phyloP scores from a whole-genome alignment of 37 sponge, comb jelly and placozoan species.

The Beroe forskalii region DNA sequence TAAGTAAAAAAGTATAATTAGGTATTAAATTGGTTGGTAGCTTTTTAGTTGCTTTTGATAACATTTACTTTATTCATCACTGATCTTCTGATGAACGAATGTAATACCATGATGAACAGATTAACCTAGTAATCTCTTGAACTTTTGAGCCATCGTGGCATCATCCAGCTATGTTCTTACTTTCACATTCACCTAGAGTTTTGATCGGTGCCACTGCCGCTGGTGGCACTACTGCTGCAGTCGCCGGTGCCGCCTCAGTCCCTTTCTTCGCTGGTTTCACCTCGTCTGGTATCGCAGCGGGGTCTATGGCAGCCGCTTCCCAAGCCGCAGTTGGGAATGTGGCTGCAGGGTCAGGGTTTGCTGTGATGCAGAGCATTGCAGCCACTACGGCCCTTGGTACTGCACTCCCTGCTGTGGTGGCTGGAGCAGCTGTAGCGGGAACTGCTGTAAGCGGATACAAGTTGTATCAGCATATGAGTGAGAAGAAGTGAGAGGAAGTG shows the following conservation, averaged over 20 bases:
- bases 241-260: conserved; percentile 1
- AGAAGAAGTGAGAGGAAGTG: not conserved
- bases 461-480: not conserved
- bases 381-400: conserved; percentile 26
- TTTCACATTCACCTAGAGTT: not conserved
- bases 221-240: conserved; percentile 9
- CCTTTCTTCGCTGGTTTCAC: conserved; percentile 8
- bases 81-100: too few relatives aligned
- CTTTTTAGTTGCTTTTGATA: too few relatives aligned
- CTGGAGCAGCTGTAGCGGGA: conserved; percentile 17
- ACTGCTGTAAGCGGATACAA: not conserved
- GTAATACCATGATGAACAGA: too few relatives aligned
- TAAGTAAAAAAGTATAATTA: too few relatives aligned
- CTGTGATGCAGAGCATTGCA: conserved; percentile 8
- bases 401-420: not conserved
- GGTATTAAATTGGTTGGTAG: too few relatives aligned
- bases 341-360: conserved; percentile 23
- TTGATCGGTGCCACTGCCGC: conserved; percentile 24
- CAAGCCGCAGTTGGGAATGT: not conserved
- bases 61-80: too few relatives aligned
- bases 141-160: too few relatives aligned
- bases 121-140: too few relatives aligned
- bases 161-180: too few relatives aligned
- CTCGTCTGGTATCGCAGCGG: conserved; percentile 20
- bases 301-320: not conserved